Evolutionary conservation across 2,888 invertebrate species (phyloP), one percentile per base, ranked within the genome.

Genomic region (Trichopria drosophilae): DNA sequence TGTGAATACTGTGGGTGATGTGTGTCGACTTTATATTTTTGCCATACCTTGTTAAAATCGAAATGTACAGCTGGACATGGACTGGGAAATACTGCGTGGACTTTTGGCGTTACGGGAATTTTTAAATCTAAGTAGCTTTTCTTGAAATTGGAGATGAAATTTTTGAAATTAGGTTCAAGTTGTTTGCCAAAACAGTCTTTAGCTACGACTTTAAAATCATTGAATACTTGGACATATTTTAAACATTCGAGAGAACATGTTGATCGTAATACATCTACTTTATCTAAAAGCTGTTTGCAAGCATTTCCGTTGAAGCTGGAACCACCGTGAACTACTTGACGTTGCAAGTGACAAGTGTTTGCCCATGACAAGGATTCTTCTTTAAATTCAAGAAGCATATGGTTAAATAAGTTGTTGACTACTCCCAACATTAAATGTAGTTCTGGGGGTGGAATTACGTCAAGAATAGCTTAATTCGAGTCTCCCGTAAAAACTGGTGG

Each of bases 261-360:
- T 12, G 18, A 7, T 3, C 49, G 42, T 12, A 42, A 18, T 36
- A 42, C 20, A 13, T 49, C 42, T 18, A 42, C 29, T 42, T 42
- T 49, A 29, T 42, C 23, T 16, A 49, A 36, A 16, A 42, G 31
- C 31, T n/a, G 32, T 48, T 48, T 35, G 35, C 41, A 41, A 28
- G 42, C 20, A 42, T 49, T 49, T 29, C 42, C 42, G 4, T 42
- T 42, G 16, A 49, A 49, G 18, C 42, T 37, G 15, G 41, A 36
- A 42, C 36, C n/a, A 29, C 36, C 42, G 7, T 28, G 35, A 23
- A 23, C 29, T 16, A 49, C 24, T 42, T 49, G 29, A 22, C 36
- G 42, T 29, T 35, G 28, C 28, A 42, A 35, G 36, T 36, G 15
- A 36, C 49, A 49, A n/a, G 31, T 23, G 10, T 44, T 15, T n/a